phyloP scores from a whole-genome alignment of 2,888 invertebrate genomes.

The Stenoptilia bipunctidactyla region DNA sequence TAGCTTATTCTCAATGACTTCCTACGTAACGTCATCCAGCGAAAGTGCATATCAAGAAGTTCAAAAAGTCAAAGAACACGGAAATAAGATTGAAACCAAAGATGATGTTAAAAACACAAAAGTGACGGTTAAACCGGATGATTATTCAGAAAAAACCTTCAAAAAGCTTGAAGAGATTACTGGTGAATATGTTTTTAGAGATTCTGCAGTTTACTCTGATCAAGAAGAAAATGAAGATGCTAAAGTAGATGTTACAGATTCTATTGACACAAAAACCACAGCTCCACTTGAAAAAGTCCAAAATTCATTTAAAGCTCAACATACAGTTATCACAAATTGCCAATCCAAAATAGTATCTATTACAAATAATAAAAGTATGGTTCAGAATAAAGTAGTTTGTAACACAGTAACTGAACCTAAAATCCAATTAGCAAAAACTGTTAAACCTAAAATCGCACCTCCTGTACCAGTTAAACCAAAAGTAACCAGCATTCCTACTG shows the following conservation, averaged over 20 bases:
- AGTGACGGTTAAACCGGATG: constrained; percentile 65
- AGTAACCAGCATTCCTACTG: constrained; percentile 34
- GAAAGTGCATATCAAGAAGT: constrained; percentile 58
- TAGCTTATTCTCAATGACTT: constrained; percentile 70
- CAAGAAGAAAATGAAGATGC: constrained; percentile 67
- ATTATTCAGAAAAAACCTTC: constrained; percentile 82
- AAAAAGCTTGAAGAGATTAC: constrained; percentile 80
- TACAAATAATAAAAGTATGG: constrained; percentile 5
- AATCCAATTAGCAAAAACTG: constrained; percentile 27
- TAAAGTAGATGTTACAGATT: constrained; percentile 22
- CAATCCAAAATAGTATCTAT: constrained; percentile 20
- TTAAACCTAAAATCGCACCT: constrained; percentile 70
- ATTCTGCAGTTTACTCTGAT: constrained; percentile 88
- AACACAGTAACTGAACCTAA: constrained; percentile 16
- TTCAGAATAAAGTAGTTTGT: constrained; percentile 25
- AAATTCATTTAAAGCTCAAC: constrained; percentile 37
- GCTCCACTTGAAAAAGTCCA: constrained; percentile 37
- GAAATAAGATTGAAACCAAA: background rate
- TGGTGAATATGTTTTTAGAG: constrained; percentile 79
- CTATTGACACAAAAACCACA: constrained; percentile 22
- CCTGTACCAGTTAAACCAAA: constrained; percentile 76
- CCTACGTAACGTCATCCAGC: constrained; percentile 67
- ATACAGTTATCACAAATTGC: constrained; percentile 27
- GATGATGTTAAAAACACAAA: constrained; percentile 16
- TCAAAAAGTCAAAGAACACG: constrained; percentile 22